Conservation (phyloP, 2,888 invertebrate species). For the Nymphalis polychloros region DNA sequence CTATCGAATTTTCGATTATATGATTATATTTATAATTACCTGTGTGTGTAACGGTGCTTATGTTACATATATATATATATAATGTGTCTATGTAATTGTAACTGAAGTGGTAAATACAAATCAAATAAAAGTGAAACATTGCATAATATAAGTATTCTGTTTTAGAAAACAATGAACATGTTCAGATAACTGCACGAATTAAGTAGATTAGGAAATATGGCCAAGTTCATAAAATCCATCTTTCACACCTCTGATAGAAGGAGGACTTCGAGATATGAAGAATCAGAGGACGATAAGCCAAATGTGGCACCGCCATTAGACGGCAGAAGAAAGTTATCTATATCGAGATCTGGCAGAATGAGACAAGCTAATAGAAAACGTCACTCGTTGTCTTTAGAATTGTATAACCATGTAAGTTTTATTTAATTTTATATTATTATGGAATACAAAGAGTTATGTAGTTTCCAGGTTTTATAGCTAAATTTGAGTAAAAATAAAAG, state of each 20-base stretch:
- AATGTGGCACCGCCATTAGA: conserved; percentile 55
- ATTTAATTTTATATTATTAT: neutral
- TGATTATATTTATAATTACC: no score
- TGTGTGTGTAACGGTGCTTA: no score
- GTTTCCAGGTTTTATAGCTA: no score
- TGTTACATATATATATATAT: no score
- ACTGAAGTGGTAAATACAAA: no score
- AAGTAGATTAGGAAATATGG: conserved; percentile 52
- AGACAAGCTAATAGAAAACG: conserved; percentile 80
- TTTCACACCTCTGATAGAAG: conserved; percentile 62
- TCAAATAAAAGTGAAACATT: neutral
- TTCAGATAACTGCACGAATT: neutral
- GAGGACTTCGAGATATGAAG: conserved; percentile 49
- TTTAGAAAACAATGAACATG: conserved; percentile 9
- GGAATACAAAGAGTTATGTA: no score
- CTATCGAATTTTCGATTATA: no score
- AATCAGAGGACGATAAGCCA: conserved; percentile 57
- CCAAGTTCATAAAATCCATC: conserved; percentile 71
- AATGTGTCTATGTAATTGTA: no score
- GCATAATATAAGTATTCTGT: conserved; percentile 5
- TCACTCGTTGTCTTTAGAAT: conserved; percentile 74
- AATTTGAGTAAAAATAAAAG: no score
- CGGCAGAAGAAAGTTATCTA: conserved; percentile 73
- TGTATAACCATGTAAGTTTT: conserved; percentile 75
- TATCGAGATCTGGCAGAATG: conserved; percentile 83